These are phyloP conservation scores for Lagria hirta DNA, from an alignment of 2,888 invertebrate species.

Conservation along the genomic window DNA sequence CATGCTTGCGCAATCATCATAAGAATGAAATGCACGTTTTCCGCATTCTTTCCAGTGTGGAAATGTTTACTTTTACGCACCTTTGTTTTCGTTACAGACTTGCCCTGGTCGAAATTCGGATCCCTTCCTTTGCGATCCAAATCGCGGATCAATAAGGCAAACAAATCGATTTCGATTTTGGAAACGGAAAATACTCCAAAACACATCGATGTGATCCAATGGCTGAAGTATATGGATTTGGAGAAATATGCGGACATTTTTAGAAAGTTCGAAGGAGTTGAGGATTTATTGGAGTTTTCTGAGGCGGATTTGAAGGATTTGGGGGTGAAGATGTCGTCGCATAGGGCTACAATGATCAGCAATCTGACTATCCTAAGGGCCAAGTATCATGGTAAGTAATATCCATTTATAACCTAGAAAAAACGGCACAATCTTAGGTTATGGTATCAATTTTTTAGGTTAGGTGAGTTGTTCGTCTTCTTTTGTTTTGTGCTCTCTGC, in stretches of 20 bases:
- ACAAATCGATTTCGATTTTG: slow-evolving; percentile 23
- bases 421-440: too few relatives aligned
- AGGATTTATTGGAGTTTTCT: slow-evolving; percentile 59
- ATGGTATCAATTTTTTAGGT: too few relatives aligned
- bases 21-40: too few relatives aligned
- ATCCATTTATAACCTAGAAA: too few relatives aligned
- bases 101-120: slow-evolving; percentile 48
- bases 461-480: too few relatives aligned
- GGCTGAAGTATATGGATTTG: slow-evolving; percentile 64
- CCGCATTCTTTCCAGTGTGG: too few relatives aligned
- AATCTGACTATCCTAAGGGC: slow-evolving; percentile 64
- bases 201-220: slow-evolving; percentile 57
- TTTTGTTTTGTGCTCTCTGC: too few relatives aligned
- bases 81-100: too few relatives aligned
- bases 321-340: slow-evolving; percentile 64
- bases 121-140: slow-evolving; percentile 48
- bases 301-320: slow-evolving; percentile 63
- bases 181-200: slow-evolving; percentile 14
- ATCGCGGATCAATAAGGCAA: slow-evolving; percentile 33
- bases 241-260: slow-evolving; percentile 60
- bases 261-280: slow-evolving; percentile 58
- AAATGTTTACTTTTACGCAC: too few relatives aligned
- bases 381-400: slow-evolving; percentile 59
- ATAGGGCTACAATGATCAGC: slow-evolving; percentile 65
- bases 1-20: too few relatives aligned